Evolutionary conservation across 2,888 invertebrate species (phyloP).

Genomic region (Mythimna loreyi): DNA sequence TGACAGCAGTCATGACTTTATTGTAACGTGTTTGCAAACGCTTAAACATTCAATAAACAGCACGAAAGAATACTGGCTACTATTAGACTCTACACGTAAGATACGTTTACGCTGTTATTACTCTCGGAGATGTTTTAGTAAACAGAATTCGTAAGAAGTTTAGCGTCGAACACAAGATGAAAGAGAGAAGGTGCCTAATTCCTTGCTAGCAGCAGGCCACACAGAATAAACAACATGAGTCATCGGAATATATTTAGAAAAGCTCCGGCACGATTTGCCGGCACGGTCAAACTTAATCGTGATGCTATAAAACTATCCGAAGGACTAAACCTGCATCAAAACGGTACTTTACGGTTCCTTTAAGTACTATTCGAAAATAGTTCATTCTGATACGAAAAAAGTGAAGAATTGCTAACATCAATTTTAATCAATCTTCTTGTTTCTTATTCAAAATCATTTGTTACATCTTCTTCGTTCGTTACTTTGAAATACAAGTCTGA

Average conservation of each 20-base stretch:
- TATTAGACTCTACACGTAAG: not conserved
- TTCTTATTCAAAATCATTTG: not conserved
- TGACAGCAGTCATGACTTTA: slow-evolving; percentile 22
- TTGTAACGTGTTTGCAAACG: slow-evolving; percentile 24
- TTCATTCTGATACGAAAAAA: not conserved
- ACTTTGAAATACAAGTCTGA: not conserved
- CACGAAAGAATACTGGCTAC: slow-evolving; percentile 2
- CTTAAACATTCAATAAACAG: slow-evolving; percentile 9
- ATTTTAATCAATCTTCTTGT: not conserved
- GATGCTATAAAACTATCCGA: slow-evolving; percentile 12
- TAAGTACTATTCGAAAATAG: not conserved
- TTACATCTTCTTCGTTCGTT: not conserved
- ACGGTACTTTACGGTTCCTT: not conserved
- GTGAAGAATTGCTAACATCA: not conserved
- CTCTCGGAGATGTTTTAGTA: not conserved
- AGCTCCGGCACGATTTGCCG: slow-evolving; percentile 8
- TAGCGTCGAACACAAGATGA: not conserved
- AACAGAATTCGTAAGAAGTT: not conserved
- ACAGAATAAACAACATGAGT: slow-evolving; percentile 27
- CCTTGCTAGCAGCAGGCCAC: not conserved
- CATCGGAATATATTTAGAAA: slow-evolving; percentile 24
- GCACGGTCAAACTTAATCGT: slow-evolving; percentile 17
- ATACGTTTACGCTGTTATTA: slow-evolving; percentile 19
- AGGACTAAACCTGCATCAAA: not conserved
- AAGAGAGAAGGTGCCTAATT: slow-evolving; percentile 7